A percentile compares a stretch with the other conserved stretches of the same genome.
Conservation (phyloP, 2,113 vertebrate genomes). For the Ochotona princeps region DNA sequence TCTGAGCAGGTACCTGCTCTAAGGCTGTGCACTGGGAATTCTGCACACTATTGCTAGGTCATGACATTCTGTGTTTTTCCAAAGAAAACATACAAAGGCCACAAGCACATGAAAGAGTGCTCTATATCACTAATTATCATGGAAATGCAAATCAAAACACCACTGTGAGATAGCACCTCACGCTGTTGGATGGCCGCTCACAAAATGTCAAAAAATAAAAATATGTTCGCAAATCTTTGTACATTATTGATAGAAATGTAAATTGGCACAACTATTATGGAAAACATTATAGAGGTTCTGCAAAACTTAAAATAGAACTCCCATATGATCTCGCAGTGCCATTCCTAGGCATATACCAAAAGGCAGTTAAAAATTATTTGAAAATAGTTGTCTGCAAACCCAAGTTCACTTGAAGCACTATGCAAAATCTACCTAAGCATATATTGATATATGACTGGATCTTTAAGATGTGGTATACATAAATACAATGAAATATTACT, state of each 20-base stretch:
- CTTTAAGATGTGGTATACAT: neutral
- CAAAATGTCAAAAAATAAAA: neutral
- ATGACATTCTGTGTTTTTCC: neutral
- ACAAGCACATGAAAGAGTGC: neutral
- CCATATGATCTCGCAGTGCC: neutral
- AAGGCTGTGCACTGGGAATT: neutral
- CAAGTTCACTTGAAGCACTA: neutral
- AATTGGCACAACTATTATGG: neutral
- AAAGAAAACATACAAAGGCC: neutral
- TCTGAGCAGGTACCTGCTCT: neutral
- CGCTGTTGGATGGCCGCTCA: neutral
- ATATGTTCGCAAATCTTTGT: neutral
- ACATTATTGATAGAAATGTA: neutral
- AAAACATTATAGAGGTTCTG: neutral
- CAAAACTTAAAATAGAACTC: neutral
- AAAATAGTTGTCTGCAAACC: neutral
- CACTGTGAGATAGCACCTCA: neutral
- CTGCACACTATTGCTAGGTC: neutral
- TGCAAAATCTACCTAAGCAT: neutral
- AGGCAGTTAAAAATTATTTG: neutral
- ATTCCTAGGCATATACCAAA: neutral
- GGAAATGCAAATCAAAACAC: neutral
- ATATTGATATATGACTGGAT: neutral
- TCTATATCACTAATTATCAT: neutral
- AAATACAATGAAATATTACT: neutral